Percentiles rank a stretch among this genome's conserved stretches.
phyloP scores from a whole-genome alignment of 2,113 vertebrate species.

The Rattus rattus region DNA sequence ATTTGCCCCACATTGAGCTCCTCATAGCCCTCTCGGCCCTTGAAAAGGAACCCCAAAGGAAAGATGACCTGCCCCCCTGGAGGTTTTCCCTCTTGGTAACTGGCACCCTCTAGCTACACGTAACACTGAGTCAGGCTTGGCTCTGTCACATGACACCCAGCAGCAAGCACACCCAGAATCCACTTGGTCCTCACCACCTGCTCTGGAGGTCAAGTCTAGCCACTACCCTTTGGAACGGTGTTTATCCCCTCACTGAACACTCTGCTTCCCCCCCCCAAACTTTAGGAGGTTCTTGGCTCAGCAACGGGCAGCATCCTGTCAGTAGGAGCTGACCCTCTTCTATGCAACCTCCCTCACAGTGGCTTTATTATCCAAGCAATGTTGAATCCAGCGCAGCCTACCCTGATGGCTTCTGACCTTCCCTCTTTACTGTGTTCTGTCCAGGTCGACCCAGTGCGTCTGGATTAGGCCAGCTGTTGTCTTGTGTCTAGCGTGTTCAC shows the following conservation, averaged over 20 bases:
- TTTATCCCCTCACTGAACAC: background rate
- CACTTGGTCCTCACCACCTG: background rate
- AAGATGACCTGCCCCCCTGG: background rate
- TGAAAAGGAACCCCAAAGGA: background rate
- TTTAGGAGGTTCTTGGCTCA: background rate
- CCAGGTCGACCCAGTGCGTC: background rate
- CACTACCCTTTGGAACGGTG: background rate
- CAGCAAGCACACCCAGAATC: background rate
- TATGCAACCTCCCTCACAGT: background rate
- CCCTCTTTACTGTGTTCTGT: background rate
- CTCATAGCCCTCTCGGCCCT: background rate
- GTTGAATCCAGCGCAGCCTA: fast-evolving
- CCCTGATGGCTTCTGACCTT: background rate
- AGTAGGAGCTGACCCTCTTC: background rate
- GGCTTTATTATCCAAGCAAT: background rate
- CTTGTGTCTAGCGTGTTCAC: conserved; percentile 87
- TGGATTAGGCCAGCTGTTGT: background rate
- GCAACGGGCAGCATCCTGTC: background rate
- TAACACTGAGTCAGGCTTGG: background rate
- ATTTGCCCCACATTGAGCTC: background rate
- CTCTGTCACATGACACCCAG: background rate
- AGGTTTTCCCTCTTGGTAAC: background rate
- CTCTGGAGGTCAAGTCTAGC: background rate
- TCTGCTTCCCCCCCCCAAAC: background rate
- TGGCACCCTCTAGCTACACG: background rate